Evolutionary conservation across 2,888 invertebrate genomes (phyloP).

Genomic region (Calliopum simillimum): DNA sequence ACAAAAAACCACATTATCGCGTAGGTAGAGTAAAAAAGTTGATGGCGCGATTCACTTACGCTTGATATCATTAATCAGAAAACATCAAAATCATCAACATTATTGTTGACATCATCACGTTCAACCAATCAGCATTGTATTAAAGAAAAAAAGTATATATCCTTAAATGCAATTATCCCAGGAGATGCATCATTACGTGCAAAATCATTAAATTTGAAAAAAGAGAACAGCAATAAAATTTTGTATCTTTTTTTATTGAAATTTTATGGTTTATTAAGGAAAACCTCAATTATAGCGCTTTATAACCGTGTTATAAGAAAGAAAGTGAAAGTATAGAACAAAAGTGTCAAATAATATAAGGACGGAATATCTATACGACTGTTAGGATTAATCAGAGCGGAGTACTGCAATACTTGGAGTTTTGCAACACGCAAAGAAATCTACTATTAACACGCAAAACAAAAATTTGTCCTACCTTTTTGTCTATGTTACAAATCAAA

Average conservation of each 20-base stretch:
- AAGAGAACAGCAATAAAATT: not conserved
- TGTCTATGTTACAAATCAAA: too few species aligned
- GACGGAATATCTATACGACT: not conserved
- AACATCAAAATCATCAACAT: too few species aligned
- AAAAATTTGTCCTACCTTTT: too few species aligned
- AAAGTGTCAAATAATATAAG: not conserved
- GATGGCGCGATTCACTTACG: too few species aligned
- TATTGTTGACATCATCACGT: too few species aligned
- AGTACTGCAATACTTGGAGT: too few species aligned
- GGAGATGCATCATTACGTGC: not conserved
- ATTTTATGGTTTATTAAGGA: conserved; percentile 13
- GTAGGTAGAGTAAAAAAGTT: too few species aligned
- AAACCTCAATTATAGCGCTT: conserved; percentile 13
- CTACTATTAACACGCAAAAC: too few species aligned
- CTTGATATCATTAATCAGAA: conserved; percentile 1
- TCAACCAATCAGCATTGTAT: too few species aligned
- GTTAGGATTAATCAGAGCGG: conserved; percentile 27
- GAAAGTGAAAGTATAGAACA: not conserved
- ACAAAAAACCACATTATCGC: too few species aligned
- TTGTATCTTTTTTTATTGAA: not conserved
- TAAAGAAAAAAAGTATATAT: not conserved
- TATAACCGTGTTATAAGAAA: not conserved
- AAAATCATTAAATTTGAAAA: not conserved
- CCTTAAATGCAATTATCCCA: not conserved
- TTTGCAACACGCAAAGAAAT: too few species aligned